Conservation (phyloP, 30 jellyfish, hydroid and myxozoan genomes). For the Turritopsis dohrnii region DNA sequence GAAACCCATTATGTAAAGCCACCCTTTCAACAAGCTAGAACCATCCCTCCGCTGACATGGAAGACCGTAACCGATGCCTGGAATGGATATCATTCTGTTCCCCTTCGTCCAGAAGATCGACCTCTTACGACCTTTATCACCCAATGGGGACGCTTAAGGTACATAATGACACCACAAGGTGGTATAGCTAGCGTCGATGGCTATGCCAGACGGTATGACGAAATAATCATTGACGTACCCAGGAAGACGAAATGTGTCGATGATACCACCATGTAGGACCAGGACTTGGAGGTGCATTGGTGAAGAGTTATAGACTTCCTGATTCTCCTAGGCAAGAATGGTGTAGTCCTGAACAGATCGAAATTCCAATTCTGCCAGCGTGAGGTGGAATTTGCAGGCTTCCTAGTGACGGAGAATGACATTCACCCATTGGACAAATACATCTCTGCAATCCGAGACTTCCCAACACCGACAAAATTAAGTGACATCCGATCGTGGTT, state of each 20-base stretch:
- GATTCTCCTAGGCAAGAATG: not conserved
- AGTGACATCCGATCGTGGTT: not conserved
- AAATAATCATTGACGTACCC: not conserved
- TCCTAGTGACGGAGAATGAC: not conserved
- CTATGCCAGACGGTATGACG: conserved; percentile 1
- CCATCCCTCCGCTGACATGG: conserved; percentile 7
- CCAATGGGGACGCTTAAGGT: not conserved
- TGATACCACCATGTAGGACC: not conserved
- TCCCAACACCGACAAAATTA: not conserved
- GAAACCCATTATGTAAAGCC: conserved; percentile 9
- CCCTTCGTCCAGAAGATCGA: not conserved
- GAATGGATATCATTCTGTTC: not conserved
- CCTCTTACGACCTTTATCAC: not conserved
- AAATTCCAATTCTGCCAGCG: not conserved
- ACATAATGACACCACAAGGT: too few species aligned
- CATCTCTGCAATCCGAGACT: not conserved
- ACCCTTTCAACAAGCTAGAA: conserved; percentile 9
- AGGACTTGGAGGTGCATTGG: not conserved
- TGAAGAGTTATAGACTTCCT: not conserved
- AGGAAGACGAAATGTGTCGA: not conserved
- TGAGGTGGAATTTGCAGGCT: not conserved
- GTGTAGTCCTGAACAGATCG: not conserved
- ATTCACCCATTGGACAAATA: not conserved
- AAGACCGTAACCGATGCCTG: not conserved
- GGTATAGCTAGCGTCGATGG: conserved; percentile 4